A percentile compares a stretch with the other conserved stretches of the same genome.
These are phyloP conservation scores for Holothuria scabra DNA, from an alignment of 53 echinoderm and acorn worm species.

Conservation along the genomic window DNA sequence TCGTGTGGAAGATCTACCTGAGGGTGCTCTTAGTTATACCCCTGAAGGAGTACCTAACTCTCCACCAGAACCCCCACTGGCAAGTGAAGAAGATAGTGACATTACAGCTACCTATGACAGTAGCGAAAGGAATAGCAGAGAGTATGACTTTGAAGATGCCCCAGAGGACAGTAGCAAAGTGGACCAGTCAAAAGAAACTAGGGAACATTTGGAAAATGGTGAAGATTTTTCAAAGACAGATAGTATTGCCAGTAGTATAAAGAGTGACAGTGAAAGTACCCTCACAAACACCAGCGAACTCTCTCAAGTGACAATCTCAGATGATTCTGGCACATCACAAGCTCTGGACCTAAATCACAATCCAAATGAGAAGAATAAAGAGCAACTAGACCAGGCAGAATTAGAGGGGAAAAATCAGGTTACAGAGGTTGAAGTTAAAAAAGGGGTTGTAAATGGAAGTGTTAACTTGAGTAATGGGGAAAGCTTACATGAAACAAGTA, in stretches of 20 bases:
- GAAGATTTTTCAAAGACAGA: not conserved
- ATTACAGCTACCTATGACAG: conserved; percentile 2
- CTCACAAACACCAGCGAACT: conserved; percentile 32
- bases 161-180: not conserved
- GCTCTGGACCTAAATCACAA: conserved; percentile 31
- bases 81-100: conserved; percentile 43
- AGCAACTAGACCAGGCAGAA: not conserved
- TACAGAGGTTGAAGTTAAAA: too few species aligned
- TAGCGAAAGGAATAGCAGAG: not conserved
- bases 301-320: conserved; percentile 24
- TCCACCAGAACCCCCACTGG: conserved; percentile 30
- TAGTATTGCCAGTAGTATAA: not conserved
- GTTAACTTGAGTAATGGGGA: too few species aligned
- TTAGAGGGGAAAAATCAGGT: too few species aligned
- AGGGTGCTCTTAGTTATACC: conserved; percentile 66
- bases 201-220: not conserved
- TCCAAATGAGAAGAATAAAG: conserved; percentile 2
- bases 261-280: conserved; percentile 37
- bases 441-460: too few species aligned
- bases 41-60: not conserved
- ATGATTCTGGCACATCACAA: not conserved
- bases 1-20: conserved; percentile 61
- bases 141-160: conserved; percentile 21
- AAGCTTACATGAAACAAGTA: too few species aligned
- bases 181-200: not conserved